Evolutionary conservation across 2,113 vertebrate genomes (phyloP), one percentile per base, ranked within the genome.

Genomic region (Sturnus vulgaris): DNA sequence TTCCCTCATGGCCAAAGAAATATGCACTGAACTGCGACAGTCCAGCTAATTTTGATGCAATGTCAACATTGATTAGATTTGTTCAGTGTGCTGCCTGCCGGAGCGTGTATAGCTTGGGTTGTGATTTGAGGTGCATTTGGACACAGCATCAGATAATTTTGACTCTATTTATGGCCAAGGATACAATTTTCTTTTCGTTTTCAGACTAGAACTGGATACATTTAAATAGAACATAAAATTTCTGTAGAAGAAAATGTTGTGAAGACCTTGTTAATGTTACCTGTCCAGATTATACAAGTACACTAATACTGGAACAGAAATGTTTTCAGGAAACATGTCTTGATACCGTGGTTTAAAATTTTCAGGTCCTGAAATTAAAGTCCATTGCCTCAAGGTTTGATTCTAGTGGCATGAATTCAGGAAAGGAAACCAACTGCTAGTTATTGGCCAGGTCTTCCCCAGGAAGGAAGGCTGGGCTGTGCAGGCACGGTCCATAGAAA

Each of bases 41-140:
- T n/a, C 42, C 71, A 65, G 71, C 70, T 90, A 69, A 90, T 94
- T 88, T 46, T 63, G 55, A 80, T 91, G 83, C 61, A 37, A n/a
- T 37, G 73, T 60, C 79, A 49, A 37, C 78, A 92, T 92, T 63
- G 91, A 93, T 95, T 75, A 61, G 37, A 47, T 89, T 69, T 56
- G 65, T 69, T 76, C 69, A 59, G 61, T 1, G 0, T 68, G 40
- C 69, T 84, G 89, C 86, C 80, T 84, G 77, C 68, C 60, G 35
- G 12, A 72, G 65, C 24, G 1, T 7, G 23, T 9, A 16, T 11
- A 28, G 52, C 65, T 64, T 15, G 22, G 55, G 22, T 1, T 90
- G 57, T n/a, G 60, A 52, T 92, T 68, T 21, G 68, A 56, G 50
- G 42, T 68, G 22, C 40, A 11, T 78, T 91, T 86, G 65, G 42